A percentile compares a stretch with the other conserved stretches of the same genome.
phyloP scores from a whole-genome alignment of 2,113 vertebrate genomes.

The Nettapus auritus region DNA sequence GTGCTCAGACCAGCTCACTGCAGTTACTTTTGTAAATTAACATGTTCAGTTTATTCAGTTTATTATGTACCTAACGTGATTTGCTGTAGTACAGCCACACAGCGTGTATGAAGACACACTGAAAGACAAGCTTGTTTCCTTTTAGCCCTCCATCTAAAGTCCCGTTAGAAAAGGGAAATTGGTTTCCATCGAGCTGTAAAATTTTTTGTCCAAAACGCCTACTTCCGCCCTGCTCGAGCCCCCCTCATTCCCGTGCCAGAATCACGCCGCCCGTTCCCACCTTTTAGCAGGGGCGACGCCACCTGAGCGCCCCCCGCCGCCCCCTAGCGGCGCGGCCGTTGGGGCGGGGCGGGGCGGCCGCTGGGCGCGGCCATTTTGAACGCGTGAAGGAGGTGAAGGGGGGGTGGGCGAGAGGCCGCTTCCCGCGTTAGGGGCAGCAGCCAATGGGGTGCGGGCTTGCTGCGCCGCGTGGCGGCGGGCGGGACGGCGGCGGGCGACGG shows the following conservation, averaged over 20 bases:
- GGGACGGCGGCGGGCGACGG: background rate
- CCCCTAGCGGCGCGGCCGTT: background rate
- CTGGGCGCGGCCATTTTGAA: slow-evolving; percentile 28
- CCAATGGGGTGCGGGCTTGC: background rate
- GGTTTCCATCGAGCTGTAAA: accelerated
- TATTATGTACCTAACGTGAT: accelerated
- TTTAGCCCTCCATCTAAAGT: too few species aligned
- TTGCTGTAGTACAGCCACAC: accelerated
- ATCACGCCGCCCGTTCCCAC: accelerated
- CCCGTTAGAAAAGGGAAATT: background rate
- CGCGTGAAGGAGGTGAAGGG: too few species aligned
- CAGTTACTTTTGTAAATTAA: accelerated
- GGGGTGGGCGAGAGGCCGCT: background rate
- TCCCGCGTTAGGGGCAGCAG: background rate
- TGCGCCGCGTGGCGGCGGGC: background rate
- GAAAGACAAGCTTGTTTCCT: background rate
- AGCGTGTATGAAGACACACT: accelerated
- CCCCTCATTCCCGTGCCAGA: accelerated
- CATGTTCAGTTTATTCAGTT: accelerated
- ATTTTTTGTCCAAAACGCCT: background rate
- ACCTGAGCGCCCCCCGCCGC: too few species aligned
- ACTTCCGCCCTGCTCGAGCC: background rate
- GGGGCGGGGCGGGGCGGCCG: background rate
- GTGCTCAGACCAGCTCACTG: accelerated
- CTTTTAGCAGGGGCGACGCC: background rate